These are phyloP conservation scores for Dipodomys spectabilis DNA, from an alignment of 2,113 vertebrate genomes.

Conservation along the genomic window DNA sequence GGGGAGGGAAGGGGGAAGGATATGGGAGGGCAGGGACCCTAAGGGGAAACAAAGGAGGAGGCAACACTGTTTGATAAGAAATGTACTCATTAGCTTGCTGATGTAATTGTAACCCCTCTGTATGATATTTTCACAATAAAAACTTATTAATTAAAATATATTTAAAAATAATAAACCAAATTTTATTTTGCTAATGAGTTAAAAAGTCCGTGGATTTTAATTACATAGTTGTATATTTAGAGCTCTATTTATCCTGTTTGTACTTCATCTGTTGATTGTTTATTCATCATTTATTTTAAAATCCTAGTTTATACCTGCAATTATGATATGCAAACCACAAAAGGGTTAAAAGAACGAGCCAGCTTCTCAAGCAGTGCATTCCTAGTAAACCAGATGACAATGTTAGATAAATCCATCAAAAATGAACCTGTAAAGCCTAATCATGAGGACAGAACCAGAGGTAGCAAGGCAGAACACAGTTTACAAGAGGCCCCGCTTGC, in stretches of 20 bases:
- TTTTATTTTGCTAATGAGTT: constrained; percentile 51
- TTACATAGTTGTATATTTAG: neutral
- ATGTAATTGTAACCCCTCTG: too few relatives aligned
- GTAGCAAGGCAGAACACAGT: neutral
- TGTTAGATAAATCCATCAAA: neutral
- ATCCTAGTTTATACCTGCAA: neutral
- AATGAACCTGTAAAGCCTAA: neutral
- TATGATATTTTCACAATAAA: too few relatives aligned
- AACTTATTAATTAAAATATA: too few relatives aligned
- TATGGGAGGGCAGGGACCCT: too few relatives aligned
- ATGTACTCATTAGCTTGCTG: too few relatives aligned
- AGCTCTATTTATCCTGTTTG: neutral
- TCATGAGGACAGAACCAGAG: neutral
- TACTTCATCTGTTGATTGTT: neutral
- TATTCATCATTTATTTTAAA: constrained; percentile 18
- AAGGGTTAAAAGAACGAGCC: neutral
- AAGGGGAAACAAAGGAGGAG: too few relatives aligned
- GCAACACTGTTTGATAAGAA: too few relatives aligned
- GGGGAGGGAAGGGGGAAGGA: too few relatives aligned
- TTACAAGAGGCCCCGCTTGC: neutral
- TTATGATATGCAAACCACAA: neutral
- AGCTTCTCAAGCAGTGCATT: neutral
- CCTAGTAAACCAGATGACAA: neutral
- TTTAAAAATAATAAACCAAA: neutral
- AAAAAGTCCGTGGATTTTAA: constrained; percentile 24